Evolutionary conservation across 2,888 invertebrate genomes (phyloP).

Genomic region (Pristionchus maxplancki): DNA sequence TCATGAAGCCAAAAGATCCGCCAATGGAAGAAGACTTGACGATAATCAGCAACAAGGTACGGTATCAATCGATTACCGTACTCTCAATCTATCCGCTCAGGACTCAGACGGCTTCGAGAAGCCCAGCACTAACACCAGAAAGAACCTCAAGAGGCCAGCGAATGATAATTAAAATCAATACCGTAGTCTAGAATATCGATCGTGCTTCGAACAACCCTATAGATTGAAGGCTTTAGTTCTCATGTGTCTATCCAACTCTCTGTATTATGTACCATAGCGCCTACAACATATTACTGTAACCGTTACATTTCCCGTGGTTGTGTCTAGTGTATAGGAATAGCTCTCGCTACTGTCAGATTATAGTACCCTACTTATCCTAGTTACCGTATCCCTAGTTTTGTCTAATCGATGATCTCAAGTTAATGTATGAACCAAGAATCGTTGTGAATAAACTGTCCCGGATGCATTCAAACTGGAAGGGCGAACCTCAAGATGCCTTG

Average conservation of each 20-base stretch:
- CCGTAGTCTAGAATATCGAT: constrained; percentile 11
- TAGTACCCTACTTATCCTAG: constrained; percentile 25
- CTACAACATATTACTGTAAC: constrained; percentile 23
- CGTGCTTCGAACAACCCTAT: too few relatives aligned
- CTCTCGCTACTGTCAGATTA: neutral
- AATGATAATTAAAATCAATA: neutral
- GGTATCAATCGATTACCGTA: neutral
- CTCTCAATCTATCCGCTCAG: constrained; percentile 5
- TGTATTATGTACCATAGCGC: neutral
- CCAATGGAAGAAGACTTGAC: neutral
- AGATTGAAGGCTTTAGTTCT: neutral
- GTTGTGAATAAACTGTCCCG: constrained; percentile 21
- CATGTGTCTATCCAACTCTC: neutral
- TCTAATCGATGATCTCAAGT: neutral
- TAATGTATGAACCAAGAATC: constrained; percentile 18
- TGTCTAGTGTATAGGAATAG: constrained; percentile 4
- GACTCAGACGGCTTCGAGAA: constrained; percentile 38
- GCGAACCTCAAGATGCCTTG: too few relatives aligned
- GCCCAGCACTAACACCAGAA: neutral
- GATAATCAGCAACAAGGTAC: constrained; percentile 27
- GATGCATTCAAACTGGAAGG: too few relatives aligned
- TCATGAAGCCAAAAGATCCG: neutral
- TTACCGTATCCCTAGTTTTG: neutral
- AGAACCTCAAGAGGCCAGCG: neutral
- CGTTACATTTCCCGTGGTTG: constrained; percentile 34